Percentiles rank a stretch among this genome's conserved stretches.
Conservation (phyloP, 2,113 vertebrate genomes). For the Catharus fuscescens region DNA sequence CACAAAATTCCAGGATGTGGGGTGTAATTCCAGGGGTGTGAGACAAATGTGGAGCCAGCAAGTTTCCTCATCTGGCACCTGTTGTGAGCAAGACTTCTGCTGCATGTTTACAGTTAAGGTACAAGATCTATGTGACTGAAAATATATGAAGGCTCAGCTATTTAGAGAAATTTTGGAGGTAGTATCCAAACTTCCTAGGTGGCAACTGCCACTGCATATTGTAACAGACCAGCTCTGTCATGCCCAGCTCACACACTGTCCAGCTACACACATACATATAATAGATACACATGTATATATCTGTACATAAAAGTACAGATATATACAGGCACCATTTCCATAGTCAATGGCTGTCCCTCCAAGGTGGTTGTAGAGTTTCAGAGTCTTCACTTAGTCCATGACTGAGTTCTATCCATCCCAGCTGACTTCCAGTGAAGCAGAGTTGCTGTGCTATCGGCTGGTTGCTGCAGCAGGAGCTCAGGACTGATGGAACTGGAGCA, state of each 20-base stretch:
- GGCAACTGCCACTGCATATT: not conserved
- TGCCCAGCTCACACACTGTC: not conserved
- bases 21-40: not conserved
- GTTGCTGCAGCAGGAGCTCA: not conserved
- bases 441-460: not conserved
- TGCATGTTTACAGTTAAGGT: not conserved
- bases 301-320: too few relatives aligned
- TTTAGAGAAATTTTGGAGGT: not conserved
- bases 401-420: not conserved
- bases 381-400: not conserved
- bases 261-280: not conserved
- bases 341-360: not conserved
- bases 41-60: not conserved
- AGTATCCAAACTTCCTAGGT: not conserved
- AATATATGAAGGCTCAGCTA: not conserved
- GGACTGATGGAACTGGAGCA: not conserved
- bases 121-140: not conserved
- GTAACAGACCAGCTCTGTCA: not conserved
- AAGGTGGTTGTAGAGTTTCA: not conserved
- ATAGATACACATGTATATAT: too few relatives aligned
- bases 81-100: not conserved
- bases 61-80: not conserved
- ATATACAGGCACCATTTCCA: not conserved
- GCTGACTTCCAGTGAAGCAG: not conserved
- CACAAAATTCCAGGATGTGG: not conserved